Base-by-base conservation (phyloP, 2,113 vertebrate species). In the Choloepus hoffmanni region DNA sequence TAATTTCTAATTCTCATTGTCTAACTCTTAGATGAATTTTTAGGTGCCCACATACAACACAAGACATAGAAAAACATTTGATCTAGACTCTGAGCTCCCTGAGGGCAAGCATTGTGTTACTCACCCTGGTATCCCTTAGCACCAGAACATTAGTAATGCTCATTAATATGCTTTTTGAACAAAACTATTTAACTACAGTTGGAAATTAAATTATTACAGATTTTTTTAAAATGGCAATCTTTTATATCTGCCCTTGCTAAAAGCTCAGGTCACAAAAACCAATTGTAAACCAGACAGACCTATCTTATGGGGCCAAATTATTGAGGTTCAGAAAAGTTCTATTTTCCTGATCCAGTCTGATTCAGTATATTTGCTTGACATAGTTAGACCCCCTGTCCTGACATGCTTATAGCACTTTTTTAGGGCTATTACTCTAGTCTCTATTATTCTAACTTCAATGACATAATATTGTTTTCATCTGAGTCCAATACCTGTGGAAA, bases 11-110 rank as follows among this genome's bases (percentile, higher is more conserved):
- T 87, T 92, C 15, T 84, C 50, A 68, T 83, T 65, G 2, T 93
- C 81, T 84, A 11, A 40, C 58, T 93, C 86, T 79, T 70, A 92
- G 24, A 58, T 58, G 55, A 92, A 89, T 68, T 40, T 67, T 94
- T 88, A 65, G 24, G 55, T 58, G 18, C 55, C 55, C 36, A 36
- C 21, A 94, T 36, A 85, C 33, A 55, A 53, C 12, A 48, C n/a
- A 82, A 83, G 43, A 63, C 43, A 48, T 19, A 91, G 7, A 55
- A 62, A 84, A 85, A 33, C 3, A 48, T 68, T 72, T 90, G 48
- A 67, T 85, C 84, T 94, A 72, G 28, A 33, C 6, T 79, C 28
- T 67, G 26, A 58, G 58, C 12, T 92, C 76, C 28, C 70, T 72
- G 5, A 90, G 23, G 23, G 2, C 48, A 73, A 89, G 43, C 82